A percentile compares a stretch with the other conserved stretches of the same genome.
phyloP scores from a whole-genome alignment of 1,140 invertebrate genomes.

The Kradibia gibbosae region DNA sequence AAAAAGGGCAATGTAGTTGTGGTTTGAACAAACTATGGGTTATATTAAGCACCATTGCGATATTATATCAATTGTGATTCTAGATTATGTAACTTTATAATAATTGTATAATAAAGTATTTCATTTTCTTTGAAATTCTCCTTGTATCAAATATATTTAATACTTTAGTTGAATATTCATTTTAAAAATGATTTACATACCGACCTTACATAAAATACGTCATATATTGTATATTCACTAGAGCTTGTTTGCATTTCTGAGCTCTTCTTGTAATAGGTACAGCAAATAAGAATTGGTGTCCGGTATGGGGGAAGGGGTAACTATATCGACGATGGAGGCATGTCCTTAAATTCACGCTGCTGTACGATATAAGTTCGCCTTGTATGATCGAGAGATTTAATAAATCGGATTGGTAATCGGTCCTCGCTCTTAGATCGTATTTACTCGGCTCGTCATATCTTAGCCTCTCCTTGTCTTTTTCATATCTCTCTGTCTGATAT shows the following conservation, averaged over 20 bases:
- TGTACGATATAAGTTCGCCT: conserved; percentile 23
- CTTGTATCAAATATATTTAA: too few relatives aligned
- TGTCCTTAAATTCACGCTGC: conserved; percentile 16
- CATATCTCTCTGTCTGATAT: neutral
- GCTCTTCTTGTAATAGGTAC: neutral
- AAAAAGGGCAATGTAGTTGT: neutral
- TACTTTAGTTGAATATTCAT: too few relatives aligned
- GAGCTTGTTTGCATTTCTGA: neutral
- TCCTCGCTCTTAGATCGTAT: neutral
- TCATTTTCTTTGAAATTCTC: too few relatives aligned
- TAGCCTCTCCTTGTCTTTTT: neutral
- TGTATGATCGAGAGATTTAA: conserved; percentile 42
- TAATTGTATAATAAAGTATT: too few relatives aligned
- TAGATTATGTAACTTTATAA: too few relatives aligned
- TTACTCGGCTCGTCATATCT: neutral
- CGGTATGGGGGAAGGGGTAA: neutral
- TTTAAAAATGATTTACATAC: too few relatives aligned
- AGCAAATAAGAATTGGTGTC: neutral
- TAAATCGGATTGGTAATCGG: conserved; percentile 39
- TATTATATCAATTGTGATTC: too few relatives aligned
- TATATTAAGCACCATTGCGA: too few relatives aligned
- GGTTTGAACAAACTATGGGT: conserved; percentile 1
- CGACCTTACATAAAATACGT: too few relatives aligned
- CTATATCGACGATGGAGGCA: conserved; percentile 10
- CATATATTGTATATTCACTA: too few relatives aligned